Evolutionary conservation across 2,797 vertebrate genomes (phyloP), one percentile per base, ranked within the genome.

Genomic region (Bradypodion ventrale): DNA sequence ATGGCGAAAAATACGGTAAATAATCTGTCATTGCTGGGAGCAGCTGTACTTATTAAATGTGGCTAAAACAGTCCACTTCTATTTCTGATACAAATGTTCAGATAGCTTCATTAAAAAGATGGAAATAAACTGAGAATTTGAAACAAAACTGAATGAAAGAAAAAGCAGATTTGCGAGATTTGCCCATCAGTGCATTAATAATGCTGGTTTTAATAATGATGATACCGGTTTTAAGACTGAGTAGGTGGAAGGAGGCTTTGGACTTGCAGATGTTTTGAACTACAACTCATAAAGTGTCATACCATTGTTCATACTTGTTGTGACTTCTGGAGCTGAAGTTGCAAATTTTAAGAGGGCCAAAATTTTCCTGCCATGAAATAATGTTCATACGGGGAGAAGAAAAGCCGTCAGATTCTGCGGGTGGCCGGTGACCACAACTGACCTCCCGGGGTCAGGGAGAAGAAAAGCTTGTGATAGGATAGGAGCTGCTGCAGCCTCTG

Each of bases 301-400:
- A 66, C 63, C 3, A 32, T 66, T 66, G 63, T 29, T 15, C 10
- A 32, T 15, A 15, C 10, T 66, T 29, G 63, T 15, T 66, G 63
- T 8, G 25, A 66, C 15, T 66, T 66, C 7, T 32, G 29, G 63
- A 66, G 32, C 4, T 66, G 63, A 66, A 66, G 25, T 32, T 13
- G 8, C 3, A 66, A n/a, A 15, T 10, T 32, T 66, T 15, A 32
- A n/a, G 25, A 32, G 7, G n/a, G 6, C n/a, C 66, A 35, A n/a
- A 37, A 40, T 40, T 7, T 40, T 25, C 68, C 68, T 0, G 13
- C 52, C 80, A 86, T 85, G 83, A 85, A 86, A 42, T 74, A 84
- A 72, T 32, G 23, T 40, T 66, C 32, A 40, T 66, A 23, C 78
- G 25, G 29, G 40, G n/a, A n/a, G n/a, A n/a, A n/a, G n/a, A n/a